phyloP scores from a whole-genome alignment of 2,888 invertebrate genomes.

The Syritta pipiens region DNA sequence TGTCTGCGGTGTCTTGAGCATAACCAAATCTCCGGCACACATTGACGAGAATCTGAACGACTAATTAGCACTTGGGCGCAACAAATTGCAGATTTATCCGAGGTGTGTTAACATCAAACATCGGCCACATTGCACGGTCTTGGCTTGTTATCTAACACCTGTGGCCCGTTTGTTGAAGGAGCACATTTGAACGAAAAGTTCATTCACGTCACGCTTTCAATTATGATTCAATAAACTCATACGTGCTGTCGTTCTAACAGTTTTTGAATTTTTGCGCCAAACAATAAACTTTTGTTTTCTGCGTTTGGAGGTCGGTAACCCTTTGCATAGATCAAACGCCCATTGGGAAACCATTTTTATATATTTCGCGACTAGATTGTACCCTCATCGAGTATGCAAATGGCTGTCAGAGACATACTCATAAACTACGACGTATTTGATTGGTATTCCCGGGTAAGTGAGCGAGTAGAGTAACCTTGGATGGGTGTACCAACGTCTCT shows the following conservation, averaged over 20 bases:
- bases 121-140: not conserved
- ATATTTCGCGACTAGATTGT: constrained; percentile 18
- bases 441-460: constrained; percentile 26
- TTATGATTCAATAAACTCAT: constrained; percentile 37
- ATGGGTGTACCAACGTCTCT: constrained; percentile 41
- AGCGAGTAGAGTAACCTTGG: constrained; percentile 31
- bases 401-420: constrained; percentile 21
- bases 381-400: constrained; percentile 37
- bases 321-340: constrained; percentile 20
- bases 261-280: not conserved
- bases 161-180: not conserved
- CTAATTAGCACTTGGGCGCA: constrained; percentile 29
- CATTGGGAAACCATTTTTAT: constrained; percentile 22
- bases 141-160: not conserved
- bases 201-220: constrained; percentile 37
- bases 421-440: constrained; percentile 11
- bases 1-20: not conserved
- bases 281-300: constrained; percentile 62
- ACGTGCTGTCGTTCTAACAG: constrained; percentile 52
- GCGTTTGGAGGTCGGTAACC: constrained; percentile 44
- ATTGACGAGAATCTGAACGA: not conserved
- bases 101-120: constrained; percentile 12
- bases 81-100: constrained; percentile 18
- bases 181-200: not conserved
- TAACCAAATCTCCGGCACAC: too few species aligned